Base-by-base conservation (phyloP, 2,113 vertebrate genomes). In the Desmodus rotundus region DNA sequence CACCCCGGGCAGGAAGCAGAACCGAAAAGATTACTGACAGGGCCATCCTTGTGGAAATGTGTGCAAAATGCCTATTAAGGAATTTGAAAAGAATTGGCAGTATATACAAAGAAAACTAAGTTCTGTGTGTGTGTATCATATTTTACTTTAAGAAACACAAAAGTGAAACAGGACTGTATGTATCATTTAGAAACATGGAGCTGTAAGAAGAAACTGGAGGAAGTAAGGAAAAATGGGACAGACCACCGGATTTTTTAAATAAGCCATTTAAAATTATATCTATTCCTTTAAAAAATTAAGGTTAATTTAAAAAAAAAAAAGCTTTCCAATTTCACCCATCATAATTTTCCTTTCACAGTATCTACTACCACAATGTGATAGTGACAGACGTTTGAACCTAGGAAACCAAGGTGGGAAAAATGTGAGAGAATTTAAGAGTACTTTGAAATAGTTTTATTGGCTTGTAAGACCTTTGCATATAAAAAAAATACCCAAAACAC, bases 401-500 rank as follows among this genome's bases (percentile, higher is more conserved):
- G 20, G 68, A 50, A 56, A 31, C 20, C 20, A 67, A 36, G 20
- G 47, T 3, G 26, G 61, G 50, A 91, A 68, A 70, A 63, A 52
- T 4, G 41, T 4, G 41, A 26, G 50, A 82, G n/a, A 72, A 76
- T 0, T 73, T 50, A 74, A 74, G 73, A 91, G 72, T 90, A 96
- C 95, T 98, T 95, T 92, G 96, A 97, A 98, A 98, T 91, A 98
- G 94, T 88, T 98, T 99, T 98, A 98, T 98, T 98, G 82, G 78
- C 73, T 98, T 96, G 96, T 87, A 97, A 97, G 95, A 97, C 90
- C 96, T 97, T 93, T 96, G 90, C 91, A 96, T 98, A 98, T 89
- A 98, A 98, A 98, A 98, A 97, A 94, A 78, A 97, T 91, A 98
- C 92, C 96, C 80, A 77, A 98, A 98, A 73, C 81, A 98, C 95